Evolutionary conservation across 2,113 vertebrate genomes (phyloP).

Genomic region (Heliornis fulica): DNA sequence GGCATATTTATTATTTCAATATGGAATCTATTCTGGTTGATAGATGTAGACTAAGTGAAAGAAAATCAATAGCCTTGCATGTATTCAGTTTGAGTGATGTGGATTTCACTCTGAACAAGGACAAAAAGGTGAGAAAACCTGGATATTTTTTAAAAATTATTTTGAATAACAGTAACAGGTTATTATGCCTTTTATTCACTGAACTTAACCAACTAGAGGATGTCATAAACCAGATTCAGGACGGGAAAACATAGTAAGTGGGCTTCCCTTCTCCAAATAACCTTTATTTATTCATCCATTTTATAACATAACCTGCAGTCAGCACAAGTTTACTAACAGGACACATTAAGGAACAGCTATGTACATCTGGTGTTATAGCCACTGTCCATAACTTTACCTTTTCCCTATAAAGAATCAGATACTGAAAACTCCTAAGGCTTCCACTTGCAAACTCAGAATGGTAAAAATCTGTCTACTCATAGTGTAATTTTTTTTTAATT

Average conservation of each 20-base stretch:
- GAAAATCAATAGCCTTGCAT: not conserved
- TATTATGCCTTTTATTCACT: not conserved
- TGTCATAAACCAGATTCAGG: not conserved
- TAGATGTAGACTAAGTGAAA: not conserved
- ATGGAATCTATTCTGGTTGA: constrained; percentile 28
- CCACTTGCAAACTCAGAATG: constrained; percentile 19
- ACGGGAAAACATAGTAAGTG: not conserved
- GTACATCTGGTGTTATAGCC: not conserved
- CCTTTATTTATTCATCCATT: not conserved
- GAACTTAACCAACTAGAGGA: not conserved
- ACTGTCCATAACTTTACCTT: constrained; percentile 7
- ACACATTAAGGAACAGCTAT: constrained; percentile 17
- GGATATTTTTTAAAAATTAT: not conserved
- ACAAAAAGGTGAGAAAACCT: not conserved
- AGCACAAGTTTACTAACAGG: constrained; percentile 5
- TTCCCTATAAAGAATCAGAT: constrained; percentile 4
- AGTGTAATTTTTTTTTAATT: constrained; percentile 34
- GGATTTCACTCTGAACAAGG: not conserved
- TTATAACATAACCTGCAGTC: not conserved
- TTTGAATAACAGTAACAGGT: not conserved
- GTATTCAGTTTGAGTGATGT: not conserved
- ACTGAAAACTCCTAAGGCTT: not conserved
- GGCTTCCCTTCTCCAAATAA: constrained; percentile 28
- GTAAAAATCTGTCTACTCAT: constrained; percentile 3
- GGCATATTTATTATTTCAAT: constrained; percentile 40